A percentile compares a stretch with the other conserved stretches of the same genome.
These are phyloP conservation scores for Dorcus hopei DNA, from an alignment of 2,888 invertebrate species.

Conservation along the genomic window DNA sequence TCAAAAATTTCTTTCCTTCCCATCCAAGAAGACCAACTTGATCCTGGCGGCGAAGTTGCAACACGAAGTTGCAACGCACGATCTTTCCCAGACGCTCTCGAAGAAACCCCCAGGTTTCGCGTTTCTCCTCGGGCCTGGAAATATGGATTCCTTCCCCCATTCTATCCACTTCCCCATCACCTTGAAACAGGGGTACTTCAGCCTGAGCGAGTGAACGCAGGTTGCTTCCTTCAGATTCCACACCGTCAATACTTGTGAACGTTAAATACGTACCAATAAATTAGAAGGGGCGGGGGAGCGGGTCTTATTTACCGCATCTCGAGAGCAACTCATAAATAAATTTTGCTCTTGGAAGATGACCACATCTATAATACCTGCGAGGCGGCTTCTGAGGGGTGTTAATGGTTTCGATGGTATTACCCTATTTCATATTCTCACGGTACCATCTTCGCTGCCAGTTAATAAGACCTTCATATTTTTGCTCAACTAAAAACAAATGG, in stretches of 20 bases:
- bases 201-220: slow-evolving; percentile 55
- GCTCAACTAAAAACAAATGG: too few species aligned
- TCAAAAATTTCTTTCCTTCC: slow-evolving; percentile 30
- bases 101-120: background rate
- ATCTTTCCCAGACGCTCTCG: slow-evolving; percentile 40
- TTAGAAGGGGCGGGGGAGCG: too few species aligned
- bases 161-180: slow-evolving; percentile 58
- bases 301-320: slow-evolving; percentile 53
- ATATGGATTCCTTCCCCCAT: slow-evolving; percentile 56
- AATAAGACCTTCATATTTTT: too few species aligned
- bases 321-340: slow-evolving; percentile 54
- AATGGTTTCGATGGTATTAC: slow-evolving; percentile 37
- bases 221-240: slow-evolving; percentile 60
- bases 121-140: slow-evolving; percentile 52
- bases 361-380: slow-evolving; percentile 53
- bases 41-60: slow-evolving; percentile 55
- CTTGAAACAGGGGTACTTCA: slow-evolving; percentile 57
- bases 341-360: slow-evolving; percentile 52
- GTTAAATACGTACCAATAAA: background rate
- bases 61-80: slow-evolving; percentile 53
- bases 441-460: too few species aligned
- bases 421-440: too few species aligned
- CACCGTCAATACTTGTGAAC: slow-evolving; percentile 54
- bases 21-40: slow-evolving; percentile 37
- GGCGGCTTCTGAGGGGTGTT: slow-evolving; percentile 43